Evolutionary conservation across 2,797 vertebrate genomes (phyloP), one percentile per base, ranked within the genome.

Genomic region (Epinephelus malabaricus): DNA sequence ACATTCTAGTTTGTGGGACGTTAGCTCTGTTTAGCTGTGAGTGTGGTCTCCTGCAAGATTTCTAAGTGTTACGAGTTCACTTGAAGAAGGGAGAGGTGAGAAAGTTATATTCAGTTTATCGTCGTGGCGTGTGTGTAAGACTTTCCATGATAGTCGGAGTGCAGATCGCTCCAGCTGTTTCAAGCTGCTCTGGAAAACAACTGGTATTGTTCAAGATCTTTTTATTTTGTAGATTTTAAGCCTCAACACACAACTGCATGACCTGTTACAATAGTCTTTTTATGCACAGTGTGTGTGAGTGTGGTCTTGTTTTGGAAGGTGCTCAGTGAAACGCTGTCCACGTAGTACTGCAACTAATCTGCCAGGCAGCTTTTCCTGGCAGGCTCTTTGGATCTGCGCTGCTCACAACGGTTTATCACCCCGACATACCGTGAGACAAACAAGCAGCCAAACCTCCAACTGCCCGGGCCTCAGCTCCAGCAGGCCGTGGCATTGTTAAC

Each of bases 301-400:
- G 71, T 27, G 68, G 46, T 59, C 25, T 54, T 63, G 34, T 34
- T 61, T 78, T 85, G 81, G 62, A 76, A 1, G 60, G 38, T 27
- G 66, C 58, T 77, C 69, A 43, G 69, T 50, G 73, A 79, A 27
- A 64, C 53, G 23, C 43, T 14, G 69, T 66, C 79, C 84, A 71
- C 61, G 68, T 83, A 30, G 69, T 53, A 1, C 78, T 82, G 81
- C 50, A 59, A 34, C 69, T 73, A 59, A 83, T 88, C 72, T 81
- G 55, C 64, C 70, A 75, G 81, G 84, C 56, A 75, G 81, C 76
- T 73, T 80, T 87, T 80, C 81, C 79, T 86, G 86, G 84, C 81
- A 76, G 14, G 60, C 67, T 58, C 19, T 66, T 5, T 3, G 65
- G 82, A 79, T 82, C 71, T 18, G 53, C 6, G 46, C 61, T 23